Conservation (phyloP, 1,140 invertebrate genomes). For the Meteorus sp. region DNA sequence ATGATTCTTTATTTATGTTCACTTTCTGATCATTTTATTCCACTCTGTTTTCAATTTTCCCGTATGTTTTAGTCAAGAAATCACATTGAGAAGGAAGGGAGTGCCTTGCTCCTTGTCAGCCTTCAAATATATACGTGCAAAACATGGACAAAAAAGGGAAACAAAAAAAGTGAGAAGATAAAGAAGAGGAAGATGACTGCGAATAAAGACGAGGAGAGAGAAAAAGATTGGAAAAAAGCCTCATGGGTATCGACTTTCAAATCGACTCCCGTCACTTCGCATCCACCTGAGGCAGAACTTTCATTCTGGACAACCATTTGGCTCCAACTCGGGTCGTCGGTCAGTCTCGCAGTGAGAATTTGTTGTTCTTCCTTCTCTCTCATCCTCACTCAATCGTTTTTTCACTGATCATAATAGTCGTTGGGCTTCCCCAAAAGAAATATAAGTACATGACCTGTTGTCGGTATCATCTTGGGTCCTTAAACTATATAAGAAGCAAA, state of each 20-base stretch:
- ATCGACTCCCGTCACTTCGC: constrained; percentile 4
- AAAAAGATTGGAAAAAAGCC: neutral
- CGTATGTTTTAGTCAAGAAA: neutral
- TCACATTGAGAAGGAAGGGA: neutral
- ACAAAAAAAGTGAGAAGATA: neutral
- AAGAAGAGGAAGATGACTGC: neutral
- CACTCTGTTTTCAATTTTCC: no score
- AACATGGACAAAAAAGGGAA: constrained; percentile 1
- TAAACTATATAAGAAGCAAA: no score
- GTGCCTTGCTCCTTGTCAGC: neutral
- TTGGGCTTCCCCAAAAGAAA: constrained; percentile 6
- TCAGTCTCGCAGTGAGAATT: constrained; percentile 14
- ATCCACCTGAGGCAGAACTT: constrained; percentile 6
- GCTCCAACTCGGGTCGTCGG: constrained; percentile 9
- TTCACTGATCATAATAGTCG: neutral
- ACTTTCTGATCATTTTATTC: neutral
- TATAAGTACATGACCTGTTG: no score
- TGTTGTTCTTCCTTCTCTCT: constrained; percentile 18
- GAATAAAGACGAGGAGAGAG: constrained; percentile 1
- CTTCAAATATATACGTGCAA: neutral
- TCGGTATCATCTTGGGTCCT: no score
- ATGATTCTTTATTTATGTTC: neutral
- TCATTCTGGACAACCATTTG: constrained; percentile 2
- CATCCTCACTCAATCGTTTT: no score
- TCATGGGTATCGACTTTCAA: constrained; percentile 13